A percentile compares a stretch with the other conserved stretches of the same genome.
phyloP scores from a whole-genome alignment of 2,113 vertebrate species.

The Corythaeola cristata region DNA sequence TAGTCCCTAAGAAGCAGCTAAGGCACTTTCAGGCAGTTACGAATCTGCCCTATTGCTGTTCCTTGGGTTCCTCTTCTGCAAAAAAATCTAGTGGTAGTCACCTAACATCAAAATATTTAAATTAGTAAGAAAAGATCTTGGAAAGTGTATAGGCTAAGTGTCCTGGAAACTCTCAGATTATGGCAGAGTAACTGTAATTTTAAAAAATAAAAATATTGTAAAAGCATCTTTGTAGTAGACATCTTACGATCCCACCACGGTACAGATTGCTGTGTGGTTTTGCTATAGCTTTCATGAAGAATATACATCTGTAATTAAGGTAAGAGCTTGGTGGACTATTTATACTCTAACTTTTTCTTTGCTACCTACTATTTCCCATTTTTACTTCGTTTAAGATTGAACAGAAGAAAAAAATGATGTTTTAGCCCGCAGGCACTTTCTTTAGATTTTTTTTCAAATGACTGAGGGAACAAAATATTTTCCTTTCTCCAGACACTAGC shows the following conservation, averaged over 20 bases:
- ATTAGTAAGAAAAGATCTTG: not conserved
- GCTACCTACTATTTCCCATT: not conserved
- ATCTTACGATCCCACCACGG: not conserved
- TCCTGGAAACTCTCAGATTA: not conserved
- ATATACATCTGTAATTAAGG: not conserved
- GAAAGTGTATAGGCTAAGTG: not conserved
- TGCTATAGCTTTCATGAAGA: not conserved
- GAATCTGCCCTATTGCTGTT: not conserved
- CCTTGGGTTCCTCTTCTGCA: not conserved
- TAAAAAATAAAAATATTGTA: not conserved
- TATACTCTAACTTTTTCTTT: not conserved
- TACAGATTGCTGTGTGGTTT: not conserved
- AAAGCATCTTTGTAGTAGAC: not conserved
- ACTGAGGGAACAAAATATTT: constrained; percentile 26
- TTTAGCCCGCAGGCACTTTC: not conserved
- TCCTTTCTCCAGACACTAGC: not conserved
- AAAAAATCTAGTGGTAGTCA: not conserved
- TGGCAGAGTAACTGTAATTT: not conserved
- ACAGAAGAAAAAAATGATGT: not conserved
- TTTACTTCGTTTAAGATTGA: not conserved
- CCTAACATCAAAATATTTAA: not conserved
- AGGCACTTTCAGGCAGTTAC: not conserved
- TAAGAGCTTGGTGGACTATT: not conserved
- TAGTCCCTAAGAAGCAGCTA: not conserved
- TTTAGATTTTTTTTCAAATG: not conserved